Base-by-base conservation (phyloP, 2,113 vertebrate genomes). In the Gymnocephalus cernua region DNA sequence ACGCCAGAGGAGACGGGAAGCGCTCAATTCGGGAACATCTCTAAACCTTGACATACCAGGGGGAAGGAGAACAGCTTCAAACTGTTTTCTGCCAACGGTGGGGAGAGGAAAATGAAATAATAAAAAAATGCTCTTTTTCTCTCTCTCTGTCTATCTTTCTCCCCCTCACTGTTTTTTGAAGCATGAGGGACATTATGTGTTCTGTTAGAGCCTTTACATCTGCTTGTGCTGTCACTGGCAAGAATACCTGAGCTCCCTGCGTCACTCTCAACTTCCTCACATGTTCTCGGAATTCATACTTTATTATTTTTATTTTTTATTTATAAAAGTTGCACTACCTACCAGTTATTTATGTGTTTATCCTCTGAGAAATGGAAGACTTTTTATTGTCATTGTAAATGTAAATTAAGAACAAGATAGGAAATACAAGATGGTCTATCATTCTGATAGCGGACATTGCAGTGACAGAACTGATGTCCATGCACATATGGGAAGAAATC, bases 101-200 rank as follows among this genome's bases (percentile, higher is more conserved):
- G 3, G 16, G 44, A 44, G 65, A 35, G 21, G 7, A 2, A n/a
- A 58, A 58, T 67, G 9, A 77, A 74, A 82, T 62, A 54, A 72
- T 35, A 45, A 59, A 61, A 61, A 64, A n/a, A 48, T 11, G 5
- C 25, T 21, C 19, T 66, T 11, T 67, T 45, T 41, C 5, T 5
- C 2, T 2, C 51, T 67, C 7, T 67, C 32, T 41, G 3, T 6
- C 4, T 3, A 29, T 67, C 48, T 27, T 0, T 62, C 50, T 48
- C 63, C 70, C 45, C 41, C 68, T 57, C 0, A 2, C 63, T 41
- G 66, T 74, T 62, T 75, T 89, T 73, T 79, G 80, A 54, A 83
- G 82, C 70, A 41, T 13, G 68, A 76, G 76, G 77, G 83, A 66
- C 76, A 76, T 79, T 25, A 29, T 85, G 79, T 80, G 65, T 65